Base-by-base conservation (phyloP, 2,113 vertebrate genomes). In the Albula glossodonta region DNA sequence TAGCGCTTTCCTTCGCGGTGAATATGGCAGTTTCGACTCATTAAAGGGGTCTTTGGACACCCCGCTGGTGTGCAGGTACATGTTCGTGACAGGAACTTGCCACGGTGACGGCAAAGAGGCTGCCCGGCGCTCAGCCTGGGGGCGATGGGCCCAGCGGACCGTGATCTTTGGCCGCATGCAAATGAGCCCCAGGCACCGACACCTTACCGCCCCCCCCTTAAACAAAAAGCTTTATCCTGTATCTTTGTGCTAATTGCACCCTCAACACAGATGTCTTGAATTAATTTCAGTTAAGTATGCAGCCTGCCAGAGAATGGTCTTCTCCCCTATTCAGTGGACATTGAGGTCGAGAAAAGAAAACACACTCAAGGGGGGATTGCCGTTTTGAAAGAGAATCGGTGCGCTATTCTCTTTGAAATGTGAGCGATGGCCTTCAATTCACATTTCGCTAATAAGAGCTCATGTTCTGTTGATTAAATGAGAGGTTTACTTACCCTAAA, bases 401-500 rank as follows among this genome's bases (percentile, higher is more conserved):
- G 10, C 2, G 5, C 66, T 74, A 7, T 74, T 22, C 2, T 25
- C n/a, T 74, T 22, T 11, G n/a, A 8, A 8, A 19, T 74, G 22
- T 25, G n/a, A 74, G 70, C 1, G n/a, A 31, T n/a, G 0, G 8
- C 31, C 5, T 22, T 31, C 70, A 74, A 25, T 74, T 31, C 70
- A 31, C n/a, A 74, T 31, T 31, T n/a, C 12, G 6, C n/a, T 94
- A 90, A 83, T 89, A 91, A 88, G 90, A 90, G 88, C 90, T 86
- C 86, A 85, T 90, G 88, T 92, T 90, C 89, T 51, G 22, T 87
- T 88, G 84, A 91, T 85, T 91, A 90, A 95, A 91, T 94, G 92
- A 95, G 90, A 89, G 89, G 90, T 94, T 93, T 87, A 89, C 85
- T 92, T 90, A 89, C 87, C 52, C 31, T 74, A 80, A 3, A 85